These are phyloP conservation scores for Ibidorhyncha struthersii DNA, from an alignment of 2,113 vertebrate genomes.

Conservation along the genomic window DNA sequence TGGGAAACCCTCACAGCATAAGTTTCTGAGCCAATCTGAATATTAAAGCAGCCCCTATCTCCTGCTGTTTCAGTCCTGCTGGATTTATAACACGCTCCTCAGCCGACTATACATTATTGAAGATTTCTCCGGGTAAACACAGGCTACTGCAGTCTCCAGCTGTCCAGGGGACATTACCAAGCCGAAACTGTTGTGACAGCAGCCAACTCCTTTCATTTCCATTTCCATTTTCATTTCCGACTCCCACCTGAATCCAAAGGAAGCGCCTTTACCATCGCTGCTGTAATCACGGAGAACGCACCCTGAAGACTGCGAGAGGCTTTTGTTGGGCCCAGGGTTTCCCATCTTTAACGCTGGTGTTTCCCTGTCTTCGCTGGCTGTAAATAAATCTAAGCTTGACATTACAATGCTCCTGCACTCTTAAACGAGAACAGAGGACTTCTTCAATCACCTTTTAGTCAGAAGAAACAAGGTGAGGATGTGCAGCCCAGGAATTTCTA, in stretches of 20 bases:
- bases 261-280: background rate
- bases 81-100: background rate
- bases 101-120: background rate
- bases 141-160: background rate
- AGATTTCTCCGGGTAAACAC: background rate
- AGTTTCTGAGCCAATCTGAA: background rate
- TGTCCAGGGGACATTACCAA: background rate
- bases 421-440: background rate
- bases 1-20: background rate
- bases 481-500: background rate
- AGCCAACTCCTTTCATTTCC: background rate
- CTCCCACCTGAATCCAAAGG: background rate
- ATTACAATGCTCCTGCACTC: background rate
- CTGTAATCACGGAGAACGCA: fast-evolving
- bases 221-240: background rate
- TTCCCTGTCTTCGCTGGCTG: background rate
- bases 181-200: background rate
- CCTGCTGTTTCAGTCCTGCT: background rate
- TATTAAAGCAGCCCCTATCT: background rate
- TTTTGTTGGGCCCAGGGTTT: background rate
- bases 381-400: background rate
- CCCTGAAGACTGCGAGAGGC: background rate
- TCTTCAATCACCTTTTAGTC: background rate
- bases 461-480: background rate
- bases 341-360: background rate